These are phyloP conservation scores for Gonatopus flavifemur DNA, from an alignment of 1,140 invertebrate genomes.

Conservation along the genomic window DNA sequence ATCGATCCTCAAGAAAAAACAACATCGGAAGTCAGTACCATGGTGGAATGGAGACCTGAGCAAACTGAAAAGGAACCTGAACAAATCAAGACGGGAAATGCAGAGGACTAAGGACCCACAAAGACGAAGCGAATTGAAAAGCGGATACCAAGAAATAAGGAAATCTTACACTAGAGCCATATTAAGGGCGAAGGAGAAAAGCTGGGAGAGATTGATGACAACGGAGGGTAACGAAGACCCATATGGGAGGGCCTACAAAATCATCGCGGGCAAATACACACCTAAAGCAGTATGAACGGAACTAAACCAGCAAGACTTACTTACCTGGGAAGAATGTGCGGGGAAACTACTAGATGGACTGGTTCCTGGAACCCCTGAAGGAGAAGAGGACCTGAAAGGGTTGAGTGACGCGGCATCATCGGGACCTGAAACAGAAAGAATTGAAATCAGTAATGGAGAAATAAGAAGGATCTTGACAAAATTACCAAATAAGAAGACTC, in stretches of 20 bases:
- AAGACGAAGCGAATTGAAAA: background rate
- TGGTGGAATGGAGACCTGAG: constrained; percentile 22
- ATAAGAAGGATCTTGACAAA: background rate
- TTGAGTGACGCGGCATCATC: background rate
- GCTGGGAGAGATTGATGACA: constrained; percentile 22
- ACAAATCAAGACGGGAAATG: constrained; percentile 2
- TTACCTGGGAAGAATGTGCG: background rate
- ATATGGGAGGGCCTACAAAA: constrained; percentile 17
- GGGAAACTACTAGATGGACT: background rate
- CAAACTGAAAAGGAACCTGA: constrained; percentile 1
- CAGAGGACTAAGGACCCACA: background rate
- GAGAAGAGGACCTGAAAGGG: background rate
- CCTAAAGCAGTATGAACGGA: background rate
- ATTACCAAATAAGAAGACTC: constrained; percentile 23
- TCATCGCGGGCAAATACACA: background rate
- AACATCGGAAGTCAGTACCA: background rate
- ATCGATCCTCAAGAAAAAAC: background rate
- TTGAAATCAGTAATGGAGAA: background rate
- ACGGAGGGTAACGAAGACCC: constrained; percentile 15
- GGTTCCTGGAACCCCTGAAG: background rate
- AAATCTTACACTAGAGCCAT: background rate
- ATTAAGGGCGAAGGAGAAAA: background rate
- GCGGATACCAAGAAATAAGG: background rate
- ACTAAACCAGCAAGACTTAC: background rate
- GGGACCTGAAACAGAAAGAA: background rate